Base-by-base conservation (phyloP, 1,140 invertebrate genomes). In the Pseudachorutes palmiensis region DNA sequence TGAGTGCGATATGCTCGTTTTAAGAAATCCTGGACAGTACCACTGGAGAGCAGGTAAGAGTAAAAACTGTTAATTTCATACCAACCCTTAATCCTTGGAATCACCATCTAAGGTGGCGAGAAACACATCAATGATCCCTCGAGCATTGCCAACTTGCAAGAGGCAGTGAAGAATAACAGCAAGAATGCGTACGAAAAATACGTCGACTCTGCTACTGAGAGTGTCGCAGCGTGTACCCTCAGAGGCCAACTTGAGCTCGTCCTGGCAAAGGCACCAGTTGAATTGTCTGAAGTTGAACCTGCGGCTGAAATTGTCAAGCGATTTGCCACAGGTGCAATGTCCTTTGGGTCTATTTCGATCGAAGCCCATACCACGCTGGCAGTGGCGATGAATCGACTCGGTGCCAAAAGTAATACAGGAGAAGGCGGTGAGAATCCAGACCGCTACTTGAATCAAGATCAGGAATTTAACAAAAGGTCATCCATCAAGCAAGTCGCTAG, bases 101-200 rank as follows among this genome's bases (percentile, higher is more conserved):
- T 61, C 9, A 29, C 28, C 31, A 61, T 9, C 32, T 61, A 22
- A 69, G 97, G 96, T 1, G 97, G 97, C 14, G 97, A 99, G 80
- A 94, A 94, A 74, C 97, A 99, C 79, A 89, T 98, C 73, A 99
- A 98, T 77, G 94, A 98, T 78, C 97, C 97, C 0, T 79, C 86
- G 48, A 92, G 92, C 70, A 92, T 99, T 76, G 93, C 92, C 33
- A 92, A 90, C 76, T 80, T 97, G n/a, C 92, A 90, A 84, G 87
- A 97, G 79, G 94, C 96, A 14, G 88, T 92, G 0, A 78, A 82
- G 51, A 86, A 83, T 49, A 97, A 97, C 67, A 93, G 84, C 75
- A 82, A 82, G 28, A 85, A 83, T 49, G 88, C 91, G 2, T 99
- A 97, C 77, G 88, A 93, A 66, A 87, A 87, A 74, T 98, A 89